These are phyloP conservation scores for Bugula neritina DNA, from an alignment of 2,888 invertebrate species.

Conservation along the genomic window DNA sequence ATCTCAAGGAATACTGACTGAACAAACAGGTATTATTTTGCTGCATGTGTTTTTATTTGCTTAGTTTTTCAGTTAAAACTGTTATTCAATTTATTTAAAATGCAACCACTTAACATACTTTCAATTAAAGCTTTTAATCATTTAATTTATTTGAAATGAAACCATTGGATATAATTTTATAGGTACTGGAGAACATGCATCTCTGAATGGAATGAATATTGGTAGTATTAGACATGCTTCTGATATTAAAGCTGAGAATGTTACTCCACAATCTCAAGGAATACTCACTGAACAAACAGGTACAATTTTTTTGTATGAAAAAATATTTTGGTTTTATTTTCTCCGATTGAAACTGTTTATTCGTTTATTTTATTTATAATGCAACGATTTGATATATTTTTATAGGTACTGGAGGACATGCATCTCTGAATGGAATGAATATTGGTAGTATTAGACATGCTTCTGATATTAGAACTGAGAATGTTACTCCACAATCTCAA, in stretches of 20 bases:
- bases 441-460: slow-evolving; percentile 5
- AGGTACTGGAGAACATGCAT: slow-evolving; percentile 19
- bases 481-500: slow-evolving; percentile 1
- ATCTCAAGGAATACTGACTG: slow-evolving; percentile 3
- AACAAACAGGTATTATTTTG: slow-evolving; percentile 20
- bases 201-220: slow-evolving; percentile 14
- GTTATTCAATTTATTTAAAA: too few species aligned
- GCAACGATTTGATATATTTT: too few species aligned
- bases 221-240: neutral
- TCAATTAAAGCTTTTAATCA: too few species aligned
- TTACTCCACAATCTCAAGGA: neutral
- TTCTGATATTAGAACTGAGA: neutral
- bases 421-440: slow-evolving; percentile 1
- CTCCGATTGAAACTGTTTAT: too few species aligned
- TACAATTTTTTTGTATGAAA: too few species aligned
- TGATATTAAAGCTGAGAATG: neutral
- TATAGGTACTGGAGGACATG: slow-evolving; percentile 12
- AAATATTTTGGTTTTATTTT: too few species aligned
- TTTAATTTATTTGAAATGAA: too few species aligned
- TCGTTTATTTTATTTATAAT: too few species aligned
- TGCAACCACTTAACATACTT: too few species aligned
- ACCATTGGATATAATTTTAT: too few species aligned
- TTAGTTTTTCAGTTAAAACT: too few species aligned
- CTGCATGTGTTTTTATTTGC: too few species aligned
- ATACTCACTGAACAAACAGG: neutral